A percentile compares a stretch with the other conserved stretches of the same genome.
Conservation (phyloP, 2,113 vertebrate genomes). For the Phaethornis superciliosus region DNA sequence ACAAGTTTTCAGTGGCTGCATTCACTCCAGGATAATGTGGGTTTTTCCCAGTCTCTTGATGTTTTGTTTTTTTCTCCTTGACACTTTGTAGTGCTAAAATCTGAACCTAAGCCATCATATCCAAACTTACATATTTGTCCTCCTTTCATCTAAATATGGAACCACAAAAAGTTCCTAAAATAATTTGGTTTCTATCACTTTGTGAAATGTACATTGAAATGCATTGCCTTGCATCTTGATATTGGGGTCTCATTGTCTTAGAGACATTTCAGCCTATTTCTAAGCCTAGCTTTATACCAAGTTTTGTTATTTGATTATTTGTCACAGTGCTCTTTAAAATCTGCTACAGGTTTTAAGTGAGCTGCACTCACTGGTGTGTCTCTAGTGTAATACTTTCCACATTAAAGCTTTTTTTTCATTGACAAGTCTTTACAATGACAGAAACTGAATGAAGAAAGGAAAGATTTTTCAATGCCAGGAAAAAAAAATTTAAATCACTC, state of each 20-base stretch:
- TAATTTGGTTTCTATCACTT: neutral
- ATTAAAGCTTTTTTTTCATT: neutral
- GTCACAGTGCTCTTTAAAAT: neutral
- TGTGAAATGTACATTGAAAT: neutral
- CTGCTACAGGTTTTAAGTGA: neutral
- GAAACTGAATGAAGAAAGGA: neutral
- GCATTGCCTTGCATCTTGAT: neutral
- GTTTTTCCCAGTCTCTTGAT: neutral
- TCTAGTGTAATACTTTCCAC: neutral
- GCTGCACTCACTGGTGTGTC: neutral
- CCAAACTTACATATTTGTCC: neutral
- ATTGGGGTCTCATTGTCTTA: neutral
- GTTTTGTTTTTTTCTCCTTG: neutral
- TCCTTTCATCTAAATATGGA: neutral
- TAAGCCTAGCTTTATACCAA: neutral
- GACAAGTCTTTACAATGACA: neutral
- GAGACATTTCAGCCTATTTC: neutral
- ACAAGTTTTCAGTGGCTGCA: neutral
- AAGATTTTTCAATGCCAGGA: neutral
- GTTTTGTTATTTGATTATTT: neutral
- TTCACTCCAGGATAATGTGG: neutral
- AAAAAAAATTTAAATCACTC: neutral
- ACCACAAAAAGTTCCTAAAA: neutral
- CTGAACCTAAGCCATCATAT: neutral
- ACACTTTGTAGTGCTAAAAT: neutral